Percentiles rank a stretch among this genome's conserved stretches.
These are phyloP conservation scores for Onthophagus sagittarius DNA, from an alignment of 2,888 invertebrate genomes.

Conservation along the genomic window DNA sequence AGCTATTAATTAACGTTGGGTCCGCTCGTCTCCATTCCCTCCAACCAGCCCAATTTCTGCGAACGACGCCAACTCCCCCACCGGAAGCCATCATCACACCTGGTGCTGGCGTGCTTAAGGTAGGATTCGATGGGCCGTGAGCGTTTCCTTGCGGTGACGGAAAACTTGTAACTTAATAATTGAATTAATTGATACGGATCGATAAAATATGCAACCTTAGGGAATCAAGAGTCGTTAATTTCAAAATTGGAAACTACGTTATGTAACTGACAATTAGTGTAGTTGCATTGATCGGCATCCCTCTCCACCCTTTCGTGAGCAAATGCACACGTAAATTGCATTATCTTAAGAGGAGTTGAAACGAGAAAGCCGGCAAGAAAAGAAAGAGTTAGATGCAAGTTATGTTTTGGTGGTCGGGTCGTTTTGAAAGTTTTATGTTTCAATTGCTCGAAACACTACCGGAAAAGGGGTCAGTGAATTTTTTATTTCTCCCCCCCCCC, in stretches of 20 bases:
- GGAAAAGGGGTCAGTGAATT: not conserved
- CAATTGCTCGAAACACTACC: not conserved
- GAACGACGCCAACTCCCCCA: slow-evolving; percentile 58
- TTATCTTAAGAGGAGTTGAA: not conserved
- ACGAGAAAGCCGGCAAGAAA: not conserved
- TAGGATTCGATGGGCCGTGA: slow-evolving; percentile 56
- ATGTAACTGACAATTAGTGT: not conserved
- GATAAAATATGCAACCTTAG: too few species aligned
- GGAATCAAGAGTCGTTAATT: too few species aligned
- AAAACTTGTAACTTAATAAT: slow-evolving; percentile 46
- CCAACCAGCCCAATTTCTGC: slow-evolving; percentile 57
- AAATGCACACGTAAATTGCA: not conserved
- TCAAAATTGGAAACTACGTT: not conserved
- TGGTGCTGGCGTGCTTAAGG: slow-evolving; percentile 52
- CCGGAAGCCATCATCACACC: slow-evolving; percentile 49
- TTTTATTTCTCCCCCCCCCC: not conserved
- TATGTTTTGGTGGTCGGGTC: not conserved
- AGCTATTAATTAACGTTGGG: slow-evolving; percentile 67
- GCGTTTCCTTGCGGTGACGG: slow-evolving; percentile 54
- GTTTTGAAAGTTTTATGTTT: not conserved
- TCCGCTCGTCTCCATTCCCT: slow-evolving; percentile 70
- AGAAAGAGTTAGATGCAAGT: not conserved
- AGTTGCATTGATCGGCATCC: not conserved
- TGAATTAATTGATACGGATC: not conserved
- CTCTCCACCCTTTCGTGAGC: not conserved